Evolutionary conservation across 1,140 invertebrate species (phyloP), one percentile per base, ranked within the genome.

Genomic region (Pseudomyrmex sp.): DNA sequence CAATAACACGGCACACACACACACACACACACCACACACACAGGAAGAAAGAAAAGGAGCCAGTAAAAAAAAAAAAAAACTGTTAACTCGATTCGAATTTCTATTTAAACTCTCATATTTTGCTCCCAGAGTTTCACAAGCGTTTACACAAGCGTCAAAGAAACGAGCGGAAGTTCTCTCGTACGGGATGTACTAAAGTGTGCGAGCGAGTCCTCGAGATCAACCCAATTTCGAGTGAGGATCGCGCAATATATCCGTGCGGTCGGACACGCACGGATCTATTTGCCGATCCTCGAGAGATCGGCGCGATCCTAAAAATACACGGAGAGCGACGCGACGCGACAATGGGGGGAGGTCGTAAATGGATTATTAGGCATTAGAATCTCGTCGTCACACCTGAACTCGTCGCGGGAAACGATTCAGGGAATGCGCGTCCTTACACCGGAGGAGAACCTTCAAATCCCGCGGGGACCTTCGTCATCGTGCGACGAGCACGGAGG

Each of bases 301-400:
- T 8, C 44, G 18, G 72, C 23, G 46, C 69, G 48, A 80, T 90
- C 89, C 89, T 90, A 90, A 90, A 86, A 90, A 90, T 90, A 90
- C 89, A 90, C 23, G 44, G 58, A 23, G 65, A 26, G 54, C 26
- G 52, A n/a, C 13, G 23, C 65, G 5, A 9, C 46, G 12, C 75
- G 23, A 84, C 85, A 84, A 87, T 87, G 23, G 62, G 7, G 13
- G 23, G 62, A 3, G 13, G 15, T 73, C 62, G 63, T 90, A 90
- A 90, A 90, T 90, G 85, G 89, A 90, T 90, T 90, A 90, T 90
- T 90, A 89, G 89, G 79, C 75, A 82, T 90, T 76, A 59, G 68
- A 76, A 85, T 85, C 58, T 85, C 58, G 73, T 76, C 72, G 35
- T 18, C 5, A 84, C 88, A 90, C 88, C 89, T 90, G 89, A 90